A percentile compares a stretch with the other conserved stretches of the same genome.
These are phyloP conservation scores for Halictus quadricinctus DNA, from an alignment of 2,888 invertebrate species.

Conservation along the genomic window DNA sequence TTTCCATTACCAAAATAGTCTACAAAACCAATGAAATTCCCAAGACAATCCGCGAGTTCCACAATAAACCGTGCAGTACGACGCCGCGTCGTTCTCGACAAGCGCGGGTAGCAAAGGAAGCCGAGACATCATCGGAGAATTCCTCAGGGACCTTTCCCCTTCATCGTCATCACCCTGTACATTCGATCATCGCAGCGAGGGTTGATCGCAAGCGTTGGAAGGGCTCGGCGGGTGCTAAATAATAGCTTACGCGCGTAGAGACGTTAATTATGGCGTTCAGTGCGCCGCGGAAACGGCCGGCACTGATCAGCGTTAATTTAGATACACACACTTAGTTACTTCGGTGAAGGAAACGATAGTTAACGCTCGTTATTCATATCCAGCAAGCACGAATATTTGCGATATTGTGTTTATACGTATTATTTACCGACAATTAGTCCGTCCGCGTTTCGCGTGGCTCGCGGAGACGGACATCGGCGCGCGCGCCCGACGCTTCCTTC, in stretches of 20 bases:
- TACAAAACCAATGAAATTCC: neutral
- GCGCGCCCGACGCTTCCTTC: conserved; percentile 41
- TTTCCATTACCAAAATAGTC: neutral
- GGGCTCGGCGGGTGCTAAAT: conserved; percentile 48
- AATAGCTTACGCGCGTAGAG: conserved; percentile 56
- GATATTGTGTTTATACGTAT: conserved; percentile 71
- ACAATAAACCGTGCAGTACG: neutral
- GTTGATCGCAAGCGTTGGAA: conserved; percentile 10
- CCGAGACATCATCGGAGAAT: neutral
- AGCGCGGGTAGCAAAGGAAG: neutral
- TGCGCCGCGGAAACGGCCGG: conserved; percentile 64
- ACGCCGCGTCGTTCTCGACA: too few relatives aligned
- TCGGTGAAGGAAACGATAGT: conserved; percentile 73
- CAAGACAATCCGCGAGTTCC: neutral
- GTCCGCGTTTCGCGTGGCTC: conserved; percentile 30
- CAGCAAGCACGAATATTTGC: conserved; percentile 79
- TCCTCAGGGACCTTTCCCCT: neutral
- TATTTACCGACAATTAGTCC: conserved; percentile 65
- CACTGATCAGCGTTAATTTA: conserved; percentile 67
- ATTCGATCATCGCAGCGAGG: conserved; percentile 4
- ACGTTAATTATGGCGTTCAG: conserved; percentile 58
- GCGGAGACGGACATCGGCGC: conserved; percentile 47
- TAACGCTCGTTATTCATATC: conserved; percentile 74
- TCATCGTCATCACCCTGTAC: neutral
- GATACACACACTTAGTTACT: conserved; percentile 69